phyloP scores from a whole-genome alignment of 2,888 invertebrate species.

The Agrenia bidenticulata region DNA sequence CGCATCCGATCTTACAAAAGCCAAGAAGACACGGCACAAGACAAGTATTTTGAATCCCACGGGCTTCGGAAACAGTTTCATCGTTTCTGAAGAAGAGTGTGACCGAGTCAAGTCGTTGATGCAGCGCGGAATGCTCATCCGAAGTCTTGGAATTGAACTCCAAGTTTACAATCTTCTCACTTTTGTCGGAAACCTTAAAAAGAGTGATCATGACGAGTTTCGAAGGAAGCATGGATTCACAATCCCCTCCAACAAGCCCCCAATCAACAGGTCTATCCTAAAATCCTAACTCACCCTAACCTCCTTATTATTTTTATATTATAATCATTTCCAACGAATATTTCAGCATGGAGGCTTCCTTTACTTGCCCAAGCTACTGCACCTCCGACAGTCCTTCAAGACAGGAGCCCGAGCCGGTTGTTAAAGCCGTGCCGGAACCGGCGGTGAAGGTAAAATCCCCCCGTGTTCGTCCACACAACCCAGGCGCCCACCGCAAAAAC shows the following conservation, averaged over 20 bases:
- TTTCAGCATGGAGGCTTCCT: neutral
- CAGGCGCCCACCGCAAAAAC: neutral
- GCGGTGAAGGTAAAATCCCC: neutral
- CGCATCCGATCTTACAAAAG: constrained; percentile 17
- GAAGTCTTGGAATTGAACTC: constrained; percentile 70
- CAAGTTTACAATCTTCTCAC: constrained; percentile 56
- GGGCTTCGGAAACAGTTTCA: constrained; percentile 54
- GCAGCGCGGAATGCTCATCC: constrained; percentile 69
- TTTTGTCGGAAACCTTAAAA: constrained; percentile 46
- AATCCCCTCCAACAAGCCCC: neutral
- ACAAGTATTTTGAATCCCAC: neutral
- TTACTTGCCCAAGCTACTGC: neutral
- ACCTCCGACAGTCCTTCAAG: neutral
- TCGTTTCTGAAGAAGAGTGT: constrained; percentile 71
- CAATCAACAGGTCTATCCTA: too few species aligned
- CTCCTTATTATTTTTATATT: too few species aligned
- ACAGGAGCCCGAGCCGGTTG: neutral
- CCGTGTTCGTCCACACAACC: neutral
- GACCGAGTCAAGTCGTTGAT: constrained; percentile 67
- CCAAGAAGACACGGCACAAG: constrained; percentile 6
- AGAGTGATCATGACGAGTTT: constrained; percentile 47
- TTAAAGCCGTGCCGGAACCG: neutral
- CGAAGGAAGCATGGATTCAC: constrained; percentile 47
- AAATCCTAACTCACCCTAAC: too few species aligned
- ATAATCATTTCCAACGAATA: too few species aligned